Conservation (phyloP, 2,113 vertebrate species). For the cattle (Bos taurus) region DNA sequence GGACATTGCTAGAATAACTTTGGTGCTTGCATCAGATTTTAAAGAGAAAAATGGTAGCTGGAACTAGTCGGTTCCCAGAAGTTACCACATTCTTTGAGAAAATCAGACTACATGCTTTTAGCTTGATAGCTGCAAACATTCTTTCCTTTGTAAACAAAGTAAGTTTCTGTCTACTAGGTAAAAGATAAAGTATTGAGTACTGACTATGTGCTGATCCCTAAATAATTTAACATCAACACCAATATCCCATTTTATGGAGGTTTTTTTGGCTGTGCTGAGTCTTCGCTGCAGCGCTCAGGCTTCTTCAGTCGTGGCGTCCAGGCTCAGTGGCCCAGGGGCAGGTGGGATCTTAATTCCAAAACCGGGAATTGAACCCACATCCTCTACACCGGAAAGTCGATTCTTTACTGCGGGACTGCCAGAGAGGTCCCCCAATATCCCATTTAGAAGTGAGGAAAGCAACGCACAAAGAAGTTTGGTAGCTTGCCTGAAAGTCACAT, state of each 20-base stretch:
- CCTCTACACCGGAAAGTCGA: not conserved
- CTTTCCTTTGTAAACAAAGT: not conserved
- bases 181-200: not conserved
- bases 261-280: not conserved
- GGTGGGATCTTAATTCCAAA: not conserved
- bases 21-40: not conserved
- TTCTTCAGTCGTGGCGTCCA: not conserved
- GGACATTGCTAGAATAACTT: not conserved
- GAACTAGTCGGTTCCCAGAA: not conserved
- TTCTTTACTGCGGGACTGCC: not conserved
- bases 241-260: not conserved
- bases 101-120: not conserved
- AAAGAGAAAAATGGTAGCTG: not conserved
- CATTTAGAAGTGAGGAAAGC: not conserved
- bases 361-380: not conserved
- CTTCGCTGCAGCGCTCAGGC: fast-evolving
- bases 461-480: not conserved
- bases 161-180: not conserved
- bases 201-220: not conserved
- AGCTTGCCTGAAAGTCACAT: not conserved
- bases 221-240: not conserved
- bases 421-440: not conserved
- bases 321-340: not conserved
- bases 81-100: not conserved
- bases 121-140: not conserved